Evolutionary conservation across 2,797 vertebrate species (phyloP).

Genomic region (Perodicticus potto): DNA sequence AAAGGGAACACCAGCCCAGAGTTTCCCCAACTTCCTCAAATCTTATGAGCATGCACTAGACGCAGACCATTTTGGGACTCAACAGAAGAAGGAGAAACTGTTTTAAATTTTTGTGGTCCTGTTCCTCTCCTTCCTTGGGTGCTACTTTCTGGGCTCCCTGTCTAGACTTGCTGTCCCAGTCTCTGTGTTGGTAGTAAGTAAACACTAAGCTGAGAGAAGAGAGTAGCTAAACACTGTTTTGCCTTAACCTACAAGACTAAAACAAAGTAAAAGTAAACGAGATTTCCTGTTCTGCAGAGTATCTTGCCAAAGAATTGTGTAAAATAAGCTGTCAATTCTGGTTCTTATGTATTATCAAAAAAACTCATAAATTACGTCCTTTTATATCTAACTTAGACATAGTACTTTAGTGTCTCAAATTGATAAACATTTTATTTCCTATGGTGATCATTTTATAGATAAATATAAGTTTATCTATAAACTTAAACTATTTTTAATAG

Average conservation of each 20-base stretch:
- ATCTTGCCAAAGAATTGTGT: slow-evolving; percentile 48
- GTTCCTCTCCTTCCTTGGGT: background rate
- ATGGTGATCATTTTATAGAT: slow-evolving; percentile 19
- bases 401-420: slow-evolving; percentile 35
- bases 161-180: background rate
- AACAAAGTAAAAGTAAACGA: slow-evolving; percentile 21
- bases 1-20: background rate
- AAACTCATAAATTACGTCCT: background rate
- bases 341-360: slow-evolving; percentile 32
- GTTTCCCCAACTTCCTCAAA: slow-evolving; percentile 20
- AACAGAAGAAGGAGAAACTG: slow-evolving; percentile 55
- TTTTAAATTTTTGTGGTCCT: slow-evolving; percentile 1
- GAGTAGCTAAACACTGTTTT: slow-evolving; percentile 11
- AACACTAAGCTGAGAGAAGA: slow-evolving; percentile 49
- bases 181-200: slow-evolving; percentile 65
- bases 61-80: background rate
- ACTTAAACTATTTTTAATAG: background rate
- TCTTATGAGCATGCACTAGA: slow-evolving; percentile 3
- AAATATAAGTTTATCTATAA: background rate
- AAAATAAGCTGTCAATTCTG: background rate
- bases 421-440: slow-evolving; percentile 49
- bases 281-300: slow-evolving; percentile 45
- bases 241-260: slow-evolving; percentile 36
- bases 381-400: slow-evolving; percentile 48
- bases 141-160: background rate